Conservation (phyloP, 2,797 vertebrate species). For the Sarcophilus harrisii region DNA sequence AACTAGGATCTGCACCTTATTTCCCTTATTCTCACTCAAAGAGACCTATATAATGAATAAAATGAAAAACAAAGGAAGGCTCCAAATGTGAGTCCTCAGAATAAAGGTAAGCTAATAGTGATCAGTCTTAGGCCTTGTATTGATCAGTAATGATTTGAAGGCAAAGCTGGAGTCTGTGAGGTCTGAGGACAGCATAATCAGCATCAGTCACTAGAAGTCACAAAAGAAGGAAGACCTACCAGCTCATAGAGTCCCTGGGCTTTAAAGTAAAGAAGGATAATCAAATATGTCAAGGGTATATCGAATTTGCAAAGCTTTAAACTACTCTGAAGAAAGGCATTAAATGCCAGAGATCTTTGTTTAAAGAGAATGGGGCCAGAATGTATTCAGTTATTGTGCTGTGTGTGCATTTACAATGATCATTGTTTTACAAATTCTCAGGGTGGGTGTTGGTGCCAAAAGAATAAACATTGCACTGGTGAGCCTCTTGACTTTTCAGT, state of each 20-base stretch:
- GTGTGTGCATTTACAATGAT: neutral
- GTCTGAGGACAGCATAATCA: constrained; percentile 62
- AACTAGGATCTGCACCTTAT: neutral
- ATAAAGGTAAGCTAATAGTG: constrained; percentile 47
- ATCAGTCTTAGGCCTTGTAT: constrained; percentile 48
- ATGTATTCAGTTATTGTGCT: constrained; percentile 26
- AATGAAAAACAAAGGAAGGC: constrained; percentile 3
- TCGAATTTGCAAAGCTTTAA: constrained; percentile 67
- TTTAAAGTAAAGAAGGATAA: constrained; percentile 62
- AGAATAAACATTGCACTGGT: constrained; percentile 37
- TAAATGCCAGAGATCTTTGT: constrained; percentile 66
- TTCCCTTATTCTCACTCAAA: neutral
- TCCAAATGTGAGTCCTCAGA: constrained; percentile 15
- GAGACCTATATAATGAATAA: constrained; percentile 32
- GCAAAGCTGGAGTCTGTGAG: constrained; percentile 51
- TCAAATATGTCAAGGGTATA: constrained; percentile 69
- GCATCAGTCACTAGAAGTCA: constrained; percentile 46
- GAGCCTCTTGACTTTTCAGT: constrained; percentile 10
- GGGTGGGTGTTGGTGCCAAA: constrained; percentile 18
- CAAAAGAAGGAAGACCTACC: constrained; percentile 36
- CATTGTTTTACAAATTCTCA: neutral
- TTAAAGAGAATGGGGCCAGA: constrained; percentile 60
- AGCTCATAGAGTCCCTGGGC: constrained; percentile 7
- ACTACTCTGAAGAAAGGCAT: constrained; percentile 55
- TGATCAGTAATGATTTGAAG: constrained; percentile 64